phyloP scores from a whole-genome alignment of 2,888 invertebrate genomes.

The Tolmerus cingulatus region DNA sequence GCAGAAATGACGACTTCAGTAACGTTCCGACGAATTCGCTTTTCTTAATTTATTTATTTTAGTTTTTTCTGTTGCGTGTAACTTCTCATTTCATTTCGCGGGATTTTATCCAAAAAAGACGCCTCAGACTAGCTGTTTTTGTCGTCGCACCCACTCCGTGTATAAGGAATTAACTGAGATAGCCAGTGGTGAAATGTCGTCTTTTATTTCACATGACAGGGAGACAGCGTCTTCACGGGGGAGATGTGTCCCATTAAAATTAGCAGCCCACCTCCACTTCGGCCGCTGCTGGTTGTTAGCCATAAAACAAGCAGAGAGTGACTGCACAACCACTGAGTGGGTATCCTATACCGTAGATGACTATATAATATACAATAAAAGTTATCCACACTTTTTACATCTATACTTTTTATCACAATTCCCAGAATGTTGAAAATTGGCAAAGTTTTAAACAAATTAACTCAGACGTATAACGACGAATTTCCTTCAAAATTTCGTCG shows the following conservation, averaged over 20 bases:
- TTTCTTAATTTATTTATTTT: background rate
- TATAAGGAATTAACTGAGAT: conserved; percentile 31
- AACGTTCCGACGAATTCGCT: background rate
- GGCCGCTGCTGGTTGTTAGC: background rate
- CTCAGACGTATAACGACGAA: background rate
- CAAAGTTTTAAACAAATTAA: background rate
- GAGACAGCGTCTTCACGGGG: background rate
- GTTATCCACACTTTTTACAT: too few species aligned
- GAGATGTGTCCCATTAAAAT: background rate
- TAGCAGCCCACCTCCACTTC: background rate
- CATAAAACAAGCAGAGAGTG: background rate
- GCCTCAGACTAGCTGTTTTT: background rate
- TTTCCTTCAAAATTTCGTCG: background rate
- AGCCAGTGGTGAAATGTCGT: conserved; percentile 28
- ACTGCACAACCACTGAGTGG: background rate
- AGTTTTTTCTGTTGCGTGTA: background rate
- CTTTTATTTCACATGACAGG: background rate
- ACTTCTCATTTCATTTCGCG: background rate
- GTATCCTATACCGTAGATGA: background rate
- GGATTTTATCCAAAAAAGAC: background rate
- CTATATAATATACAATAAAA: background rate
- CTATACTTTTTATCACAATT: background rate
- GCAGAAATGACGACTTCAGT: conserved; percentile 12
- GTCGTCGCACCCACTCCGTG: conserved; percentile 10
- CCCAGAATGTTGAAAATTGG: background rate